These are phyloP conservation scores for Myotis brandtii DNA, from an alignment of 2,113 vertebrate species.

Conservation along the genomic window DNA sequence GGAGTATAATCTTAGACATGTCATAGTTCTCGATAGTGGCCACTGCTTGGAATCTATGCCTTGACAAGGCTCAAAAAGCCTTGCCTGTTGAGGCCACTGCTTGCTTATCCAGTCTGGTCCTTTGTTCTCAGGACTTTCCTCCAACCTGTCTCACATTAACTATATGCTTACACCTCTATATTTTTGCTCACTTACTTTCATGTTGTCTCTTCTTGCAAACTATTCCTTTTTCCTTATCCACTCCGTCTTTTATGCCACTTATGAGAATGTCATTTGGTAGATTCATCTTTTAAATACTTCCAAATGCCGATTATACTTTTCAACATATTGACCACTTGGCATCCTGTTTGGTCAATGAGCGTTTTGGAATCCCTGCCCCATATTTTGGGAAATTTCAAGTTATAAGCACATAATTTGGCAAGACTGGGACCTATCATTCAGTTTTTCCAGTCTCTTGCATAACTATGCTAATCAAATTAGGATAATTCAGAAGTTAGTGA, in stretches of 20 bases:
- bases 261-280: neutral
- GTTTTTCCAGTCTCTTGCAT: neutral
- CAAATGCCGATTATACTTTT: neutral
- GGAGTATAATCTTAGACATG: neutral
- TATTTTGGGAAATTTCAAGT: neutral
- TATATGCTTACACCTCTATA: neutral
- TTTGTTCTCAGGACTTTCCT: neutral
- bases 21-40: neutral
- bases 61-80: neutral
- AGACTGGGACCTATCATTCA: neutral
- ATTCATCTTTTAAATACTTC: neutral
- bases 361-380: neutral
- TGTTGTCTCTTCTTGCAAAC: neutral
- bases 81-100: accelerated
- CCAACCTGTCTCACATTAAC: neutral
- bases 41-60: neutral
- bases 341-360: neutral
- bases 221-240: neutral
- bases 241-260: neutral
- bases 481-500: neutral
- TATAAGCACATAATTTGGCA: neutral
- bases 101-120: neutral
- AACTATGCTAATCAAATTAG: neutral
- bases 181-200: neutral
- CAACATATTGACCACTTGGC: neutral